phyloP scores from a whole-genome alignment of 2,113 vertebrate species.

The Cryptotis parvus region DNA sequence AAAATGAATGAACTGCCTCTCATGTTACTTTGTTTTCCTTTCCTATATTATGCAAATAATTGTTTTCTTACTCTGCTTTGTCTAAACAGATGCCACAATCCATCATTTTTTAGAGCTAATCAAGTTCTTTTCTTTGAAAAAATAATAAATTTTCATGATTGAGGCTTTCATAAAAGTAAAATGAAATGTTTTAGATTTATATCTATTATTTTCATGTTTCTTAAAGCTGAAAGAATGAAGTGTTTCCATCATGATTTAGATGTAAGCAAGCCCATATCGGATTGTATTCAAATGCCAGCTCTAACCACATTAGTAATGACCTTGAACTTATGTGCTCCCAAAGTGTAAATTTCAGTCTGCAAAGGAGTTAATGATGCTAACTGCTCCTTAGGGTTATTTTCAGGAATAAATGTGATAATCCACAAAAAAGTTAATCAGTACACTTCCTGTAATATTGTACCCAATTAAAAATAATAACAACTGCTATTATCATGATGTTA shows the following conservation, averaged over 20 bases:
- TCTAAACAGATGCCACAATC: neutral
- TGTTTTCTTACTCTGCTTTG: constrained; percentile 41
- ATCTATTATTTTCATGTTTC: constrained; percentile 25
- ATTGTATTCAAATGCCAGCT: constrained; percentile 6
- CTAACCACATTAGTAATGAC: neutral
- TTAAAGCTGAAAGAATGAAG: constrained; percentile 19
- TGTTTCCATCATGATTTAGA: neutral
- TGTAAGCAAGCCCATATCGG: neutral
- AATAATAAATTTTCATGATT: constrained; percentile 56
- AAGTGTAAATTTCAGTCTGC: neutral
- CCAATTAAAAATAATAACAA: neutral
- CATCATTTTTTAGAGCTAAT: constrained; percentile 56
- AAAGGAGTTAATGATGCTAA: neutral
- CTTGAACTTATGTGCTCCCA: neutral
- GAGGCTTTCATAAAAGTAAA: constrained; percentile 55
- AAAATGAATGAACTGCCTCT: neutral
- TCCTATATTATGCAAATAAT: constrained; percentile 57
- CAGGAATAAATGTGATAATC: neutral
- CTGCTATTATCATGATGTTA: neutral
- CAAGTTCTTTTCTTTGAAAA: constrained; percentile 61
- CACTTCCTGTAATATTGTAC: neutral
- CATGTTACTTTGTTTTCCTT: constrained; percentile 30
- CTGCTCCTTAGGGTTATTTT: neutral
- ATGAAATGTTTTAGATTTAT: constrained; percentile 40
- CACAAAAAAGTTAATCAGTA: neutral